These are phyloP conservation scores for Poeciliopsis turneri DNA, from an alignment of 2,797 vertebrate genomes.

Conservation along the genomic window DNA sequence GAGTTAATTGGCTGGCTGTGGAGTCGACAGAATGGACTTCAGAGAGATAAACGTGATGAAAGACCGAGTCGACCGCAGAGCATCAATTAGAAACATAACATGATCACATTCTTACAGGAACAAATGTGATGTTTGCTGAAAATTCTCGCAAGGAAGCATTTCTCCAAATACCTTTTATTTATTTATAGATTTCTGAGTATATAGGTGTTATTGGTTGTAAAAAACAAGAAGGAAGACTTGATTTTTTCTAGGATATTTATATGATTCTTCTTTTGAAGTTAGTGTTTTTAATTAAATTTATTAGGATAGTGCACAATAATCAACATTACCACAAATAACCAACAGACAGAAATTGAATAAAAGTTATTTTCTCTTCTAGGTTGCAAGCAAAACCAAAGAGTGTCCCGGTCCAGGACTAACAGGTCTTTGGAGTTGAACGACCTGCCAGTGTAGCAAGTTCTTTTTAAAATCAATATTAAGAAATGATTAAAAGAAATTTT, in stretches of 20 bases:
- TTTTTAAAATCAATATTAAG: too few relatives aligned
- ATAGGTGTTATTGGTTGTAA: too few relatives aligned
- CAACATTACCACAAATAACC: background rate
- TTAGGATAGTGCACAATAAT: background rate
- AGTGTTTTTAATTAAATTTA: background rate
- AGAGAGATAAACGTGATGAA: slow-evolving; percentile 31
- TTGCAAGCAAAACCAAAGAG: too few relatives aligned
- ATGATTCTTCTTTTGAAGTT: background rate
- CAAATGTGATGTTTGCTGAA: background rate
- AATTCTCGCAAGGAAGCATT: background rate
- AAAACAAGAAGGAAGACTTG: background rate
- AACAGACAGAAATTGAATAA: too few relatives aligned
- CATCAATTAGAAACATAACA: background rate
- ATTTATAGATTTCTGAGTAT: background rate
- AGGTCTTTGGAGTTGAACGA: too few relatives aligned
- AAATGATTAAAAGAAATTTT: too few relatives aligned
- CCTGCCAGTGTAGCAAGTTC: too few relatives aligned
- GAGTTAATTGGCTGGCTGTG: slow-evolving; percentile 23
- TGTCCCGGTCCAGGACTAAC: too few relatives aligned
- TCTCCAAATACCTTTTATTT: background rate
- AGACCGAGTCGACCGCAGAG: background rate
- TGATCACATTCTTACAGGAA: background rate
- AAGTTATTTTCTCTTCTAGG: too few relatives aligned
- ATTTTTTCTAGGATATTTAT: background rate
- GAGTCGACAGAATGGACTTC: slow-evolving; percentile 12